Percentiles rank a stretch among this genome's conserved stretches.
Evolutionary conservation across 1,140 invertebrate genomes (phyloP).

Genomic region (Pseudomyrmex dendroicus): DNA sequence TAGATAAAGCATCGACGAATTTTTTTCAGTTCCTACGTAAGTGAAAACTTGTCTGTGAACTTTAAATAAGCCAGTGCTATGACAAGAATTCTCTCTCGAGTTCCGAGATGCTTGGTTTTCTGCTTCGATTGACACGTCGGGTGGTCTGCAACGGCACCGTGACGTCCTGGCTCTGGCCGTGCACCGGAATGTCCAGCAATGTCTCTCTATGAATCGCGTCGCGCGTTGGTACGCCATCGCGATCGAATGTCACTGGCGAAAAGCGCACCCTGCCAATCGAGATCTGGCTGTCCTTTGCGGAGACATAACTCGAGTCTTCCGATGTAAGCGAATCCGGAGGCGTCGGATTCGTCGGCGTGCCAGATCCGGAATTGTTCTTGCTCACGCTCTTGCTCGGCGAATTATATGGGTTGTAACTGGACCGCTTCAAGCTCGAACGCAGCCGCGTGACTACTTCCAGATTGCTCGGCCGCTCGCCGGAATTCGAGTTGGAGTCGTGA

Average conservation of each 20-base stretch:
- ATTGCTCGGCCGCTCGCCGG: conserved; percentile 90
- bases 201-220: conserved; percentile 81
- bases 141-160: conserved; percentile 87
- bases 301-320: conserved; percentile 93
- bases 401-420: conserved; percentile 85
- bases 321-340: conserved; percentile 93
- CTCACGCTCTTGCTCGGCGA: conserved; percentile 86
- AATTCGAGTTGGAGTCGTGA: conserved; percentile 83
- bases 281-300: conserved; percentile 90
- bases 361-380: conserved; percentile 87
- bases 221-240: conserved; percentile 72
- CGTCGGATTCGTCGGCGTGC: conserved; percentile 94
- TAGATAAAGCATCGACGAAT: conserved; percentile 38
- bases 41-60: not conserved
- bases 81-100: conserved; percentile 87
- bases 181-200: conserved; percentile 87
- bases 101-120: conserved; percentile 86
- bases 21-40: not conserved
- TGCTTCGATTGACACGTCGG: conserved; percentile 80
- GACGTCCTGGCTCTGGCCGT: conserved; percentile 88
- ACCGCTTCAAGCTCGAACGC: conserved; percentile 91
- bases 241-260: conserved; percentile 89
- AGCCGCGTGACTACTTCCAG: conserved; percentile 88
- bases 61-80: conserved; percentile 85
- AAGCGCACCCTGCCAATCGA: conserved; percentile 90